Conservation (phyloP, 2,797 vertebrate genomes). For the Clarias platycephalus region DNA sequence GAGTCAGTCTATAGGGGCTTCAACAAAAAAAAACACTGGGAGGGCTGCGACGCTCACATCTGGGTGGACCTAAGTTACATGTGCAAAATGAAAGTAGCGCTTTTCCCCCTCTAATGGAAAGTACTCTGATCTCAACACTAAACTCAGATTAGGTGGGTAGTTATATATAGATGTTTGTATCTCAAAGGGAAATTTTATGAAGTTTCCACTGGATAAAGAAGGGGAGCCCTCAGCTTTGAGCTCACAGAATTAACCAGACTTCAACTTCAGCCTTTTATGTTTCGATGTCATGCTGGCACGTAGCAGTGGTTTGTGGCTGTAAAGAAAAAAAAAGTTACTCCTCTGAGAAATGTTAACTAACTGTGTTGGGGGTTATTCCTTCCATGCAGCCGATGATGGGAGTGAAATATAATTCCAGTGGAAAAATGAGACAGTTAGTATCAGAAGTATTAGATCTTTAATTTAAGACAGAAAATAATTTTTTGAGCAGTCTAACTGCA, state of each 20-base stretch:
- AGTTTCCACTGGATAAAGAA: constrained; percentile 47
- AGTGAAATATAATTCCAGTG: not conserved
- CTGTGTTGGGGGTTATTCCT: constrained; percentile 14
- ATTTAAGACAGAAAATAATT: not conserved
- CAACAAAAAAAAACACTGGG: constrained; percentile 35
- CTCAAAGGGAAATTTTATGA: constrained; percentile 52
- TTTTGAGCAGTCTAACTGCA: too few relatives aligned
- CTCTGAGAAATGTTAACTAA: constrained; percentile 8
- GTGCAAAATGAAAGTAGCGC: constrained; percentile 48
- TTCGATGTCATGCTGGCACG: not conserved
- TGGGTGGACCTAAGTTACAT: constrained; percentile 46
- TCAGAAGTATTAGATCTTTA: not conserved
- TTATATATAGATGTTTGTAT: constrained; percentile 60
- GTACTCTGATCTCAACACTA: constrained; percentile 57
- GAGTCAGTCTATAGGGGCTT: constrained; percentile 69
- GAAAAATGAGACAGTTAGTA: not conserved
- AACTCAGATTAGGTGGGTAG: constrained; percentile 54
- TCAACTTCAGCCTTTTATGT: not conserved
- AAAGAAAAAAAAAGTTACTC: not conserved
- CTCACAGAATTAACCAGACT: constrained; percentile 2
- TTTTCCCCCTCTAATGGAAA: constrained; percentile 68
- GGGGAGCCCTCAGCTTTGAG: not conserved
- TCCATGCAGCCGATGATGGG: not conserved
- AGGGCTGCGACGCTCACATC: constrained; percentile 56
- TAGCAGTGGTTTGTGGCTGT: constrained; percentile 5